Evolutionary conservation across 2,888 invertebrate species (phyloP).

Genomic region (Cinara cedri): DNA sequence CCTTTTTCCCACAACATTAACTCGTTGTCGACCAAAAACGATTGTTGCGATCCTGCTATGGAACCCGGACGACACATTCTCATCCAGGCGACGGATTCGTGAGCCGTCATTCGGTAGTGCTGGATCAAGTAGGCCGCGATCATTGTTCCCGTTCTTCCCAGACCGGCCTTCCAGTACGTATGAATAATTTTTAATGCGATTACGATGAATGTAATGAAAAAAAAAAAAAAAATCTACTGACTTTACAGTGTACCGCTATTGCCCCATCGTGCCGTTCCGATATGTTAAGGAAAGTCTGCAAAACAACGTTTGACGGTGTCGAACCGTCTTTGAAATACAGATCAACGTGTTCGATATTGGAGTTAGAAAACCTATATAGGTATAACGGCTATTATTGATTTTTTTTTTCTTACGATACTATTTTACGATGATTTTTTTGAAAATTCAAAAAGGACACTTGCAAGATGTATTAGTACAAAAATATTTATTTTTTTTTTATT

Average conservation of each 20-base stretch:
- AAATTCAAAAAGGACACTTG: background rate
- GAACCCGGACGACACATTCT: background rate
- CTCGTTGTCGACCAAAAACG: background rate
- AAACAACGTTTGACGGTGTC: background rate
- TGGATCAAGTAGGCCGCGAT: conserved; percentile 90
- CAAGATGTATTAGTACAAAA: background rate
- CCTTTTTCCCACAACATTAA: conserved; percentile 3
- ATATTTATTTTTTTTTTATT: no score
- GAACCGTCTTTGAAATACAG: background rate
- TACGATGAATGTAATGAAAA: background rate
- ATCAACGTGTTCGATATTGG: conserved; percentile 9
- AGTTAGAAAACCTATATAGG: background rate
- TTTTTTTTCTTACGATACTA: background rate
- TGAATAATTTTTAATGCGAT: background rate
- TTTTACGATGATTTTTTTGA: background rate
- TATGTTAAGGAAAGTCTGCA: background rate
- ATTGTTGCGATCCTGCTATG: background rate
- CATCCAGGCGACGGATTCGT: conserved; percentile 74
- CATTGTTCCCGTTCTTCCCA: conserved; percentile 87
- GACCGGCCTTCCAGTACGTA: conserved; percentile 71
- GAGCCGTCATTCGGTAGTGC: conserved; percentile 78
- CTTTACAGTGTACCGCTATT: conserved; percentile 11
- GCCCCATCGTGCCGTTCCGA: background rate
- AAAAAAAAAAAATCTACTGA: background rate
- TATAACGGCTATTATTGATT: background rate